A percentile compares a stretch with the other conserved stretches of the same genome.
phyloP scores from a whole-genome alignment of 1,140 invertebrate species.

The Eufriesea mexicana region DNA sequence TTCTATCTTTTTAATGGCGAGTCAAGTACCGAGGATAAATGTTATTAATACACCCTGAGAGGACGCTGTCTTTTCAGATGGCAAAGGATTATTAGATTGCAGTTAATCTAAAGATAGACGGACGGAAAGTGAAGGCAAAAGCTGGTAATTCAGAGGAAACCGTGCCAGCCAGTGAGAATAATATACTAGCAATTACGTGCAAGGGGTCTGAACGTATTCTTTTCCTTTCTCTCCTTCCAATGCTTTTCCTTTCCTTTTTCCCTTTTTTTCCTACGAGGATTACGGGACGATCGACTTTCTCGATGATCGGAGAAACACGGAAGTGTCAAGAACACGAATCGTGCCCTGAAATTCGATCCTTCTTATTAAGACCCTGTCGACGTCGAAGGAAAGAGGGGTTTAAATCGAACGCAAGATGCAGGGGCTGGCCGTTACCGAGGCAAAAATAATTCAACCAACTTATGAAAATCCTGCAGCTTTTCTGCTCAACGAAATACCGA shows the following conservation, averaged over 20 bases:
- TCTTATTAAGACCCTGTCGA: slow-evolving; percentile 55
- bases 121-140: slow-evolving; percentile 18
- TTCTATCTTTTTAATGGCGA: slow-evolving; percentile 10
- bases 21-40: slow-evolving; percentile 19
- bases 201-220: neutral
- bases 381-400: slow-evolving; percentile 50
- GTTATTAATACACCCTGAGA: slow-evolving; percentile 33
- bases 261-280: slow-evolving; percentile 5
- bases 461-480: slow-evolving; percentile 14
- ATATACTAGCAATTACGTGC: slow-evolving; percentile 36
- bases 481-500: neutral
- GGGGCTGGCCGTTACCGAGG: slow-evolving; percentile 10
- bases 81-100: slow-evolving; percentile 44
- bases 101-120: slow-evolving; percentile 34
- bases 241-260: neutral
- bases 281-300: slow-evolving; percentile 48
- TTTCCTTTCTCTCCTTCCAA: neutral
- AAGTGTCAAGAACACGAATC: slow-evolving; percentile 56
- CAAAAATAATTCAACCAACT: slow-evolving; percentile 20
- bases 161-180: slow-evolving; percentile 24
- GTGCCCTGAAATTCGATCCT: slow-evolving; percentile 52
- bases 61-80: neutral
- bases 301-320: slow-evolving; percentile 51
- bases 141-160: slow-evolving; percentile 26
- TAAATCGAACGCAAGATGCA: slow-evolving; percentile 39